Conservation (phyloP, 2,113 vertebrate species). For the Xenus cinereus region DNA sequence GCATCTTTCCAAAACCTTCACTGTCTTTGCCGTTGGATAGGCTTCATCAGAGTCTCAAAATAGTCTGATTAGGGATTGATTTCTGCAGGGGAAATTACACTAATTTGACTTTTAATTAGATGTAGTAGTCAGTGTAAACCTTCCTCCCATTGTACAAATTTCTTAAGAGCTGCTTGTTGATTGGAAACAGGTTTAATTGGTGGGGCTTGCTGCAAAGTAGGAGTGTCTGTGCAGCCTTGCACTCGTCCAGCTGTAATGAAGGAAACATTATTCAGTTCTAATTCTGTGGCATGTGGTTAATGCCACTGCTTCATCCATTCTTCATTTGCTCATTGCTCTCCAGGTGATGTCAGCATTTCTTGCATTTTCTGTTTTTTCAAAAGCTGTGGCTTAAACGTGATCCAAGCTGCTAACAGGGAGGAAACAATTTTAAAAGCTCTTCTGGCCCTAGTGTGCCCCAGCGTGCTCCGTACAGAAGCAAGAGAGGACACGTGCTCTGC, state of each 20-base stretch:
- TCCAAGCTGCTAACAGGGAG: background rate
- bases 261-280: too few relatives aligned
- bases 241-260: background rate
- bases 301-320: background rate
- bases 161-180: slow-evolving; percentile 30
- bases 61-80: slow-evolving; percentile 45
- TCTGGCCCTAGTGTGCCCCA: background rate
- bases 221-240: background rate
- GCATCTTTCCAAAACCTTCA: background rate
- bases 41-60: slow-evolving; percentile 11
- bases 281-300: background rate
- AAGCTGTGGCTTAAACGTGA: background rate
- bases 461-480: background rate
- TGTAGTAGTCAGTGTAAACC: slow-evolving; percentile 35
- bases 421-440: background rate
- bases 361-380: background rate
- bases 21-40: background rate
- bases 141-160: slow-evolving; percentile 37
- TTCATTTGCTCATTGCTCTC: background rate
- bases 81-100: slow-evolving; percentile 29
- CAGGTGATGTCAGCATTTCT: background rate
- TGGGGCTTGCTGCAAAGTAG: background rate
- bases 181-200: slow-evolving; percentile 32
- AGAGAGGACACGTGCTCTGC: background rate
- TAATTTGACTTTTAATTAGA: slow-evolving; percentile 60